Evolutionary conservation across 2,888 invertebrate genomes (phyloP), one percentile per base, ranked within the genome.

Genomic region (Caradrina kadenii): DNA sequence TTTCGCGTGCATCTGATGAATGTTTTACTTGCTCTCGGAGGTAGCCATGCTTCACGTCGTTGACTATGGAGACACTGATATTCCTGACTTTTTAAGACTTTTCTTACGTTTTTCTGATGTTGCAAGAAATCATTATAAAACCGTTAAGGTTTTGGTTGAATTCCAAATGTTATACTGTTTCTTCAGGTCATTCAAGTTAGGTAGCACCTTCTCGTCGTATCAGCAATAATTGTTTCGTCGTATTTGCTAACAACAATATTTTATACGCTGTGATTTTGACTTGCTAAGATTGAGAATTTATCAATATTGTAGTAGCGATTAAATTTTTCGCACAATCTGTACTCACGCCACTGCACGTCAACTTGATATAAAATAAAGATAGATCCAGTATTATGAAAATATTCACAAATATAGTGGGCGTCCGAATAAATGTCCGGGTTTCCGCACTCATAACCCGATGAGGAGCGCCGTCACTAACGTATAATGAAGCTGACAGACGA

Each of bases 401-500:
- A 49, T 42, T 11, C n/a, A 15, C 31, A 45, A 67, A 74, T 59
- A 55, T 31, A 55, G 26, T 26, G 26, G 21, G 42, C 7, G 17
- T 10, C 21, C 60, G 60, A 73, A 74, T 73, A 49, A 74, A 54
- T 54, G 39, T 62, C 53, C 26, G 53, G 53, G 56, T 65, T 69
- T 50, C 60, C 49, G 61, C 58, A 66, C 50, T 58, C 21, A 4
- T 50, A 26, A 7, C 35, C n/a, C 50, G 61, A 66, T 71, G 75
- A 66, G 61, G 21, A 49, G 55, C 22, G 45, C 19, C 42, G 72
- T 62, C 56, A 72, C 61, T 45, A 54, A 19, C 45, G 58, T 26
- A 58, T 66, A 72, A 65, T 62, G 61, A 54, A 50, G 62, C 66
- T 62, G 66, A 77, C 66, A 62, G 77, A 31, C 65, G 71, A 71